Evolutionary conservation across 1,140 invertebrate species (phyloP), one percentile per base, ranked within the genome.

Genomic region (Daktulosphaira vitifoliae): DNA sequence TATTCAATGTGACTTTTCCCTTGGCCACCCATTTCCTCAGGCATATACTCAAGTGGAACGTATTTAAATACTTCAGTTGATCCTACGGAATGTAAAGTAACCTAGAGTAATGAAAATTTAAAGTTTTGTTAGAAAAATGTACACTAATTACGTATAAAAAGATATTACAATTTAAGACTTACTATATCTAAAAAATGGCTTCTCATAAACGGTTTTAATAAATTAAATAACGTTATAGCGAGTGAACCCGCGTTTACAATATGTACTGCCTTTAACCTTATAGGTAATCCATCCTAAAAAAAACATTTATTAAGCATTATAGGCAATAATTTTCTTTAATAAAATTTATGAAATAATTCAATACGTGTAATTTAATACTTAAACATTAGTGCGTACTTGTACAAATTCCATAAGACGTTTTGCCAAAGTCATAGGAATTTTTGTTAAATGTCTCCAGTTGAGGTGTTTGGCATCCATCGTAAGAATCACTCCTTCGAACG

Each of bases 121-220:
- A 6, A 33, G 29, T 33, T 5, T n/a, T n/a, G 11, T 33, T 33
- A 33, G 11, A 33, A 33, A 33, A 33, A 33, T 33, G 5, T 11
- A 33, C 11, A 11, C 29, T 33, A 11, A 11, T 33, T 33, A 6
- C 29, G 29, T 33, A n/a, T n/a, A n/a, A n/a, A 33, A 33, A 33
- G 5, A 33, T 33, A 33, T 33, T 11, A 33, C n/a, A 33, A 33
- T 11, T 5, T 33, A 38, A 42, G 13, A 9, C 39, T 44, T 15
- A 62, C 56, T 16, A 44, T 29, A 16, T 33, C 13, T 1, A 62
- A 7, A 1, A 62, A 25, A 33, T 8, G 3, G n/a, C 13, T 29
- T 3, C 25, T 46, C 56, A 62, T 62, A 22, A 62, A 62, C 2
- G 56, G 56, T 62, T 33, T 62, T 3, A 62, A 26, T 33, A 62